phyloP scores from a whole-genome alignment of 1,140 invertebrate species.

The Vanessa atalanta region DNA sequence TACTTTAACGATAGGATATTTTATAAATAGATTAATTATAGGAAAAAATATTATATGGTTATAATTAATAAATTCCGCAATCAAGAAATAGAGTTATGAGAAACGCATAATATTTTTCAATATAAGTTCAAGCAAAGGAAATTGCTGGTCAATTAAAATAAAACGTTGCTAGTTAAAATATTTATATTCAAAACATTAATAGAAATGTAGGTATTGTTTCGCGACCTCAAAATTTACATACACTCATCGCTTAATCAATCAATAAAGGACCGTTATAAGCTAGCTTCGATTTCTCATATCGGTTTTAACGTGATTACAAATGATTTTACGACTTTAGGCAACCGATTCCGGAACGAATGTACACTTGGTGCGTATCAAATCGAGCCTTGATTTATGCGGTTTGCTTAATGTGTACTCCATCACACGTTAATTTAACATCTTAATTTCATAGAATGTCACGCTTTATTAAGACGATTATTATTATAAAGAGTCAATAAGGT shows the following conservation, averaged over 20 bases:
- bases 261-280: conserved; percentile 39
- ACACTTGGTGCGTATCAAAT: conserved; percentile 36
- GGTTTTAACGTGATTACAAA: conserved; percentile 29
- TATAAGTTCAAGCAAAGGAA: no score
- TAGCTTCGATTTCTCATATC: conserved; percentile 36
- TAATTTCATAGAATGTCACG: neutral
- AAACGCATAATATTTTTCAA: no score
- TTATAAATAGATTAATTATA: no score
- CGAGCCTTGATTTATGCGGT: conserved; percentile 28
- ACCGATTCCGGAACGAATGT: conserved; percentile 39
- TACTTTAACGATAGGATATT: no score
- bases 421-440: conserved; percentile 5
- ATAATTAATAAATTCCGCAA: no score
- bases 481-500: neutral
- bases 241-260: conserved; percentile 36
- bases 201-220: conserved; percentile 20
- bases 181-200: neutral
- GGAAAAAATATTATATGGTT: no score
- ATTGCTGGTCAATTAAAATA: no score
- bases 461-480: neutral
- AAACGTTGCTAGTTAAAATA: no score
- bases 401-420: conserved; percentile 13
- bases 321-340: conserved; percentile 37
- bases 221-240: conserved; percentile 38
- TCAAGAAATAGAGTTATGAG: no score